phyloP scores from a whole-genome alignment of 2,888 invertebrate species.

The Aleiodes leptofemur region DNA sequence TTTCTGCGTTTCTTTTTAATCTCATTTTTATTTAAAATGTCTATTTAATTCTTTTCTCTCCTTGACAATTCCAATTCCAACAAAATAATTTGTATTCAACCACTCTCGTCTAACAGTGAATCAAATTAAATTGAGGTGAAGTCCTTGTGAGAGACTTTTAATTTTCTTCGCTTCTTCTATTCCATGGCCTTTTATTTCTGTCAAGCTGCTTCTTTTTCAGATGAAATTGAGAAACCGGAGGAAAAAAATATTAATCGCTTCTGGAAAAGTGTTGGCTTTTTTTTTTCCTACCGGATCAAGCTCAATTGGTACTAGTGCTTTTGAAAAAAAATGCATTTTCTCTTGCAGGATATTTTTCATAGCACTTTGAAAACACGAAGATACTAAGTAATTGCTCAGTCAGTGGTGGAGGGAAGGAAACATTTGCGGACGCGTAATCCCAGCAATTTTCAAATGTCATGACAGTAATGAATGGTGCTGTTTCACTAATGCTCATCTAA shows the following conservation, averaged over 20 bases:
- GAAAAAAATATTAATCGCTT: conserved; percentile 3
- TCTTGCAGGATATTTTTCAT: too few species aligned
- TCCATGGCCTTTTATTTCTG: background rate
- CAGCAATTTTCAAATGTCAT: too few species aligned
- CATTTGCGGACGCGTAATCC: too few species aligned
- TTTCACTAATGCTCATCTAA: too few species aligned
- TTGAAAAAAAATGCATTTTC: background rate
- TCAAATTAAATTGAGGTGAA: conserved; percentile 25
- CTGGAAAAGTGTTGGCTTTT: background rate
- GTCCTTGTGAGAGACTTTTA: conserved; percentile 16
- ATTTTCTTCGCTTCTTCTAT: conserved; percentile 11
- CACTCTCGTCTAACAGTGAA: conserved; percentile 10
- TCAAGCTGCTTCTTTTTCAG: background rate
- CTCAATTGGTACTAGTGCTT: background rate
- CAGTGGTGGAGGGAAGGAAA: too few species aligned
- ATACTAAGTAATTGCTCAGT: too few species aligned
- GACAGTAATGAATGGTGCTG: too few species aligned
- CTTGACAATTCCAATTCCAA: conserved; percentile 9
- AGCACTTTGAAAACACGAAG: too few species aligned
- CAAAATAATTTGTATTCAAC: conserved; percentile 35
- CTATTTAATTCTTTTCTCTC: background rate
- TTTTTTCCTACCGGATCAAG: background rate
- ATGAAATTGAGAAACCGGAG: background rate
- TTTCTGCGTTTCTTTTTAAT: background rate
- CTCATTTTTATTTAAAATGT: background rate